Conservation (phyloP, 2,888 invertebrate species). For the Leptinotarsa juncta region DNA sequence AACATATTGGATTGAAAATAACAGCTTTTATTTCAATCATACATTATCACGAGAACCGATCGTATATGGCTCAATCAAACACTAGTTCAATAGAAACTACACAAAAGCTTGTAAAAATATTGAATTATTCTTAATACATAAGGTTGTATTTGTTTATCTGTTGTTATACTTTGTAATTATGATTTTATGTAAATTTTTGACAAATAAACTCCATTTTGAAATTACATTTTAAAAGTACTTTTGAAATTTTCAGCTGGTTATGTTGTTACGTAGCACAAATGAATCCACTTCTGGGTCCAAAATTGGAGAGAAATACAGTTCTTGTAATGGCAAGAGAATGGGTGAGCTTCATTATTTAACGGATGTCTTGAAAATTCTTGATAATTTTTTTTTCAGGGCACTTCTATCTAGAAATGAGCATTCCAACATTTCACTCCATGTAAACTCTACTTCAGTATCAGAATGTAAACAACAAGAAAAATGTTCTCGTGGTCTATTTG, state of each 20-base stretch:
- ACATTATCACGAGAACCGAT: too few species aligned
- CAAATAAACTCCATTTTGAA: background rate
- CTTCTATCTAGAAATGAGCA: background rate
- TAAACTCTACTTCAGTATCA: background rate
- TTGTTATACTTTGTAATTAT: too few species aligned
- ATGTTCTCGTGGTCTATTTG: background rate
- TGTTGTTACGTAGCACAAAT: constrained; percentile 94
- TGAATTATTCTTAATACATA: too few species aligned
- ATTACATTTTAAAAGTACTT: background rate
- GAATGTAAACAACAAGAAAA: background rate
- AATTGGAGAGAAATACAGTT: constrained; percentile 76
- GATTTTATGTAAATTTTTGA: too few species aligned
- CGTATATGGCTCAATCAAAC: too few species aligned
- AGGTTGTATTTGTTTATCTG: too few species aligned
- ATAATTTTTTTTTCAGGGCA: background rate
- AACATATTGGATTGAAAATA: too few species aligned
- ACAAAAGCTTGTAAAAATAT: too few species aligned
- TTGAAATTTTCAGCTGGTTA: constrained; percentile 76
- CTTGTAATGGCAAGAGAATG: constrained; percentile 84
- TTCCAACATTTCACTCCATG: constrained; percentile 4
- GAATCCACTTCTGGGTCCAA: constrained; percentile 91
- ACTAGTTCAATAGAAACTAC: too few species aligned
- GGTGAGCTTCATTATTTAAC: constrained; percentile 68
- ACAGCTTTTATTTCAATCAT: too few species aligned
- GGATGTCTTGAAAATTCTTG: background rate